phyloP scores from a whole-genome alignment of 92 coral and sea anemone species.

The Ricordea florida region DNA sequence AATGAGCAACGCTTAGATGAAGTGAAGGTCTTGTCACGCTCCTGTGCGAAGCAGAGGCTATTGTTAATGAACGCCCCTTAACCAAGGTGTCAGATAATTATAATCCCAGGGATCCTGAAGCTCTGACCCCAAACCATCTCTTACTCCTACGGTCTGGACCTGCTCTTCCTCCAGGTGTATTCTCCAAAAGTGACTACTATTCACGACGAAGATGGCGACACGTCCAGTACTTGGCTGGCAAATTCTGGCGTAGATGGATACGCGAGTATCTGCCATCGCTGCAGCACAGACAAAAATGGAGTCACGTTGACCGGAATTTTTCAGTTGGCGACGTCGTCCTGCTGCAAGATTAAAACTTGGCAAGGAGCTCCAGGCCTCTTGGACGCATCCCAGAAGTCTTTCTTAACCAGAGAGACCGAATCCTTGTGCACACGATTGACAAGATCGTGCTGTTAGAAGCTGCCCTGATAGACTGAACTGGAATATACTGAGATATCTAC shows the following conservation, averaged over 20 bases:
- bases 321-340: no score
- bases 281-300: constrained; percentile 55
- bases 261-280: constrained; percentile 66
- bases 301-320: no score
- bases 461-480: no score
- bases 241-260: constrained; percentile 62
- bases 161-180: constrained; percentile 46
- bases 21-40: constrained; percentile 55
- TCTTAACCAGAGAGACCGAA: no score
- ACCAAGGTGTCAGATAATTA: constrained; percentile 56
- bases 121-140: constrained; percentile 65
- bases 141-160: constrained; percentile 52
- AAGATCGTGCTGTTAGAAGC: no score
- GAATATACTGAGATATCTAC: no score
- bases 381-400: no score
- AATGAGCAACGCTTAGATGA: constrained; percentile 60
- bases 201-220: constrained; percentile 49
- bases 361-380: no score
- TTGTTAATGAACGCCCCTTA: constrained; percentile 35
- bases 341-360: no score
- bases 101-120: constrained; percentile 55
- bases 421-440: no score
- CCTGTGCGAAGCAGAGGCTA: constrained; percentile 56
- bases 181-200: constrained; percentile 41
- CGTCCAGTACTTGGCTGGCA: constrained; percentile 60